Evolutionary conservation across 2,888 invertebrate genomes (phyloP), one percentile per base, ranked within the genome.

Genomic region (Stenodera caucasica): DNA sequence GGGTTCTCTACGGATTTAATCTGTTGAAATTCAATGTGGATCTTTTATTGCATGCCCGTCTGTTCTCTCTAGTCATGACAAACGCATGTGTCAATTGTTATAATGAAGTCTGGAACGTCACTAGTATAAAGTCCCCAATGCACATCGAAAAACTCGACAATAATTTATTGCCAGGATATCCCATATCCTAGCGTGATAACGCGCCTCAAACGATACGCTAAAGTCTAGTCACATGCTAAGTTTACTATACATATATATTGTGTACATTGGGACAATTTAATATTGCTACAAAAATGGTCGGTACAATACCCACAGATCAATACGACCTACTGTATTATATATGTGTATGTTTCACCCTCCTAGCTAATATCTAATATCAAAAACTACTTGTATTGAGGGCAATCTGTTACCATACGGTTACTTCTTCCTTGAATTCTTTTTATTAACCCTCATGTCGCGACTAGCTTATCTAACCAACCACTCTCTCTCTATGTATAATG

Each of bases 141-240:
- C 32, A 60, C 67, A 58, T 64, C 62, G 59, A 21, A 29, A 63
- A 60, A 67, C 62, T 60, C 58, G 67, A 67, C 74, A 71, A 74
- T 77, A 77, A 78, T 78, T 77, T 78, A 78, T 78, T 73, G 71
- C 72, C 74, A 75, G 77, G 77, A 77, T 76, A 76, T 77, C 75
- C 74, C 73, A 72, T 75, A 76, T 77, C 75, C 75, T 78, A 67
- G 77, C 78, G 77, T 77, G 78, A 76, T 77, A 75, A 71, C 75
- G 74, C 75, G 73, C 70, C 72, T 70, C 67, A 65, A 40, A 69
- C 69, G 70, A 71, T 72, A 72, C 64, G 63, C 40, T 30, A 60
- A 63, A 67, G 68, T 70, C 72, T 72, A 72, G 70, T 73, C 73
- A 72, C 74, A 72, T 70, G 70, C 67, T 61, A 65, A 59, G 18